Evolutionary conservation across 2,113 vertebrate species (phyloP).

Genomic region (Asarcornis scutulata): DNA sequence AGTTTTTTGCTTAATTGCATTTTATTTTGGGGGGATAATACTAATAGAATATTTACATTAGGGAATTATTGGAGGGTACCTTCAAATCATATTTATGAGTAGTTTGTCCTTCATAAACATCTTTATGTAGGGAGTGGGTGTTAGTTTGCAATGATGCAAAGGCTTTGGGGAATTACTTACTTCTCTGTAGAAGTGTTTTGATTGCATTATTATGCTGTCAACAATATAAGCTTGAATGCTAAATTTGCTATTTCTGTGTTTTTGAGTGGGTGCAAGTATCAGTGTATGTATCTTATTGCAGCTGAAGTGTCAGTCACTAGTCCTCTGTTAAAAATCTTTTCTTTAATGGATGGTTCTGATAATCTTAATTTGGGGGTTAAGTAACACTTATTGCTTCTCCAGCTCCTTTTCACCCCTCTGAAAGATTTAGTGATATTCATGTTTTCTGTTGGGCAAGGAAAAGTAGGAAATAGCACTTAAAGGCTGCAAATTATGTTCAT

Average conservation of each 20-base stretch:
- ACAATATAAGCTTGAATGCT: neutral
- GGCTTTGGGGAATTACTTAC: neutral
- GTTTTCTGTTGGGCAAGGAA: neutral
- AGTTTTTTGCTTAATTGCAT: neutral
- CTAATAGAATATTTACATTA: neutral
- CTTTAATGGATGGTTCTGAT: neutral
- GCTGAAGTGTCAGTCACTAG: neutral
- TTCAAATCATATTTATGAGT: neutral
- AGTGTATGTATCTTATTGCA: neutral
- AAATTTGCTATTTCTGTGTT: constrained; percentile 2
- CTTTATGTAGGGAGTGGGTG: neutral
- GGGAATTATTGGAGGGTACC: neutral
- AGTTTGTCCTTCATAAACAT: neutral
- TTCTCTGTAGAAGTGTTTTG: neutral
- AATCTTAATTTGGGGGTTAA: neutral
- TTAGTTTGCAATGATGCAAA: neutral
- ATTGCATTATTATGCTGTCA: constrained; percentile 27
- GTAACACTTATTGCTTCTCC: neutral
- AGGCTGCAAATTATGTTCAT: neutral
- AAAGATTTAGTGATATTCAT: neutral
- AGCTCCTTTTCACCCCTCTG: neutral
- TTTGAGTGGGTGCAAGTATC: neutral
- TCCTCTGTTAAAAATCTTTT: neutral
- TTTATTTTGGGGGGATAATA: neutral
- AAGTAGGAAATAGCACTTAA: neutral